phyloP scores from a whole-genome alignment of 2,797 vertebrate genomes.

The Tinamus major region DNA sequence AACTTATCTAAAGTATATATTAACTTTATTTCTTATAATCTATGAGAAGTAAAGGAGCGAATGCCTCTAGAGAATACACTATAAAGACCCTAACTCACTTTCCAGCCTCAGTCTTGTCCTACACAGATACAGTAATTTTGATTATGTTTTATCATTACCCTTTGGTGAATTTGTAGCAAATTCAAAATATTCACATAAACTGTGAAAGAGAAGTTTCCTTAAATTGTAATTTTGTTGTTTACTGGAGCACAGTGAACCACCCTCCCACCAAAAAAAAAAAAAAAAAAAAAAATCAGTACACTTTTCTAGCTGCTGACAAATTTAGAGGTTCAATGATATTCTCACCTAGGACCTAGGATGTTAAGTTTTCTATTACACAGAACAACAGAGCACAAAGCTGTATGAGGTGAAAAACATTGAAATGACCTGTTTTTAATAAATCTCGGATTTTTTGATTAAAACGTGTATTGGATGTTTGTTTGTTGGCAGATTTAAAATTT shows the following conservation, averaged over 20 bases:
- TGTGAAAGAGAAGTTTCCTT: neutral
- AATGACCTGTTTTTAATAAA: conserved; percentile 22
- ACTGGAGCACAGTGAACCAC: neutral
- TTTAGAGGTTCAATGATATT: neutral
- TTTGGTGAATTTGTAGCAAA: neutral
- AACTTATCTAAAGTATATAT: neutral
- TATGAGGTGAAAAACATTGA: conserved; percentile 44
- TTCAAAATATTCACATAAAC: neutral
- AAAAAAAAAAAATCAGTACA: too few species aligned
- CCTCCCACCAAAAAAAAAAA: neutral
- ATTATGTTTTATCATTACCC: neutral
- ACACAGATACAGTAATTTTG: neutral
- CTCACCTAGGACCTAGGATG: neutral
- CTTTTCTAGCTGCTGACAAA: neutral
- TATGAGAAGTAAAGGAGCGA: neutral
- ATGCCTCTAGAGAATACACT: neutral
- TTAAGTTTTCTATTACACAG: neutral
- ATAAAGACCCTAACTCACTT: neutral
- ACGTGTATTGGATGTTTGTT: conserved; percentile 48
- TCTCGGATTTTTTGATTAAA: conserved; percentile 21
- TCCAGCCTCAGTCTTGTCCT: neutral
- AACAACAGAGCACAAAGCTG: conserved; percentile 55
- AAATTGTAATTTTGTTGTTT: neutral
- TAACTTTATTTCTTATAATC: neutral
- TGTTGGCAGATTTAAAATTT: conserved; percentile 61